A percentile compares a stretch with the other conserved stretches of the same genome.
phyloP scores from a whole-genome alignment of 2,113 vertebrate species.

The Rafetus swinhoei region DNA sequence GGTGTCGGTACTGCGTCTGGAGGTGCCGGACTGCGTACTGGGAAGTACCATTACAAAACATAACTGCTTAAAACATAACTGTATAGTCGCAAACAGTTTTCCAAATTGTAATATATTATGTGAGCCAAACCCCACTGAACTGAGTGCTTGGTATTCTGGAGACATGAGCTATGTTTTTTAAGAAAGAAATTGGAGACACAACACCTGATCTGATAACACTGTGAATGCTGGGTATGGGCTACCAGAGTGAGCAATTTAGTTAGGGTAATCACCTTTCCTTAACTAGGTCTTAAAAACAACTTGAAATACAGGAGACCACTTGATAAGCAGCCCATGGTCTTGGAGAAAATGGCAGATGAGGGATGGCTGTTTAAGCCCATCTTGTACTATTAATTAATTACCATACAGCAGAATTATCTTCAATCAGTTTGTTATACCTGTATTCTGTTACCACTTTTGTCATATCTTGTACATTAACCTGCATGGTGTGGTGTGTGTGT shows the following conservation, averaged over 20 bases:
- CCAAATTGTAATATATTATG: not conserved
- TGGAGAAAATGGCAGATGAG: not conserved
- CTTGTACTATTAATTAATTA: not conserved
- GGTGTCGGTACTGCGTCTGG: too few relatives aligned
- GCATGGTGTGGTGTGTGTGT: not conserved
- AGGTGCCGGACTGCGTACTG: too few relatives aligned
- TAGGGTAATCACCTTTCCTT: accelerated
- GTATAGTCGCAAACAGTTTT: not conserved
- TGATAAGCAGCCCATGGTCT: not conserved
- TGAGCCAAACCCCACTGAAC: not conserved
- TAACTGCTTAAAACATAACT: not conserved
- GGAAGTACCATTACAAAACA: too few relatives aligned
- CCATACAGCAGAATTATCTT: not conserved
- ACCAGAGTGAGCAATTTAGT: not conserved
- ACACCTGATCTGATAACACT: not conserved
- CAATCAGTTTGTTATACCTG: not conserved
- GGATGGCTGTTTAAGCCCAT: not conserved
- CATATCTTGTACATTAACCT: not conserved
- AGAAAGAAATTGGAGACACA: not conserved
- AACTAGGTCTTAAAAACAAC: not conserved
- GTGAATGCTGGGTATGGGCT: not conserved
- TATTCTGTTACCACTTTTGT: not conserved
- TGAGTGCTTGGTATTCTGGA: not conserved
- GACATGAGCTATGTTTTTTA: not conserved
- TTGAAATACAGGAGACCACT: not conserved